These are phyloP conservation scores for Drosophila borealis DNA, from an alignment of 2,888 invertebrate genomes.

Conservation along the genomic window DNA sequence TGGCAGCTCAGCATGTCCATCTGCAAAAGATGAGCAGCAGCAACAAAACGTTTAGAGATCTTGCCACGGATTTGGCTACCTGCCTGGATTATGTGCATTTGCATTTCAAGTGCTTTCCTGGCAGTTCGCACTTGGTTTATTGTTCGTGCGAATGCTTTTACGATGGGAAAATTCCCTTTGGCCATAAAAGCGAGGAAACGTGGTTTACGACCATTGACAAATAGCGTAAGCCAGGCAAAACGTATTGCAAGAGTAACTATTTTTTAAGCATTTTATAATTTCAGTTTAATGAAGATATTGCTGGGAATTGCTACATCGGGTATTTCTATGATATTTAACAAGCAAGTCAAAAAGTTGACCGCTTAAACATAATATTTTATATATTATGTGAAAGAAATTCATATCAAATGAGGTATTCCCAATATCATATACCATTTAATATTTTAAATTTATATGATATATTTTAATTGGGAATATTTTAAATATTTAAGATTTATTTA, in stretches of 20 bases:
- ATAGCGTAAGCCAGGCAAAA: background rate
- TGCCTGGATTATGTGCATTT: background rate
- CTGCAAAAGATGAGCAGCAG: constrained; percentile 63
- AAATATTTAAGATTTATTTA: too few species aligned
- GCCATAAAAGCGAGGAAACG: constrained; percentile 18
- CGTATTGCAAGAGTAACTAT: background rate
- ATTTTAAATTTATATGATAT: too few species aligned
- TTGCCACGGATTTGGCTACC: constrained; percentile 6
- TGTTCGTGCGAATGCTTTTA: constrained; percentile 24
- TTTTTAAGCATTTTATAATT: constrained; percentile 30
- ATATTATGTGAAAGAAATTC: too few species aligned
- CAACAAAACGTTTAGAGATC: constrained; percentile 13
- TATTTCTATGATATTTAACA: background rate
- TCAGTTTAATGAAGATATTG: constrained; percentile 9
- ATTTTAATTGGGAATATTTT: too few species aligned
- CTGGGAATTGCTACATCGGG: background rate
- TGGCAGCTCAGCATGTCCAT: constrained; percentile 83
- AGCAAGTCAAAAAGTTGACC: too few species aligned
- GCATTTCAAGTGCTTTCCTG: constrained; percentile 13
- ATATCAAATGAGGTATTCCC: too few species aligned
- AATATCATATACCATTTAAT: too few species aligned
- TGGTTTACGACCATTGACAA: constrained; percentile 4
- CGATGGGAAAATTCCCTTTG: constrained; percentile 26
- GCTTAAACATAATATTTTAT: background rate
- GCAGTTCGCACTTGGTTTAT: constrained; percentile 9